Percentiles rank a stretch among this genome's conserved stretches.
phyloP scores from a whole-genome alignment of 1,140 invertebrate species.

The Cyclina sinensis region DNA sequence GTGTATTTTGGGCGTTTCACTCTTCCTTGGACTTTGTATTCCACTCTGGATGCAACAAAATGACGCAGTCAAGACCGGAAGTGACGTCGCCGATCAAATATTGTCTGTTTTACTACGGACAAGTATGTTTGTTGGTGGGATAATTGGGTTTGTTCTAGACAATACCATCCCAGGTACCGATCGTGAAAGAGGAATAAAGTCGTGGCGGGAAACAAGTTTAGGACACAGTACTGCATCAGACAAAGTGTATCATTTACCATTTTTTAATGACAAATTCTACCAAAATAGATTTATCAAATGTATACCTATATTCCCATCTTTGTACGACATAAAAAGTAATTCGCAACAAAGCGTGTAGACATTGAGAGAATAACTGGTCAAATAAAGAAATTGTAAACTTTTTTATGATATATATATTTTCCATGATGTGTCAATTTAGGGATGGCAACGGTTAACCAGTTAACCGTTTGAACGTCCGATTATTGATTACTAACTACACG shows the following conservation, averaged over 20 bases:
- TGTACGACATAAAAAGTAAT: neutral
- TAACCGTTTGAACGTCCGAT: too few species aligned
- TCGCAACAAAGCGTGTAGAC: too few species aligned
- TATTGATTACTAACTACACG: too few species aligned
- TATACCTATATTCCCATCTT: neutral
- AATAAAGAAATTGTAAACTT: too few species aligned
- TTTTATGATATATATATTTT: too few species aligned
- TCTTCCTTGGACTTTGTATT: constrained; percentile 93
- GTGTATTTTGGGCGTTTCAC: constrained; percentile 94
- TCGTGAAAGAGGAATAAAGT: constrained; percentile 1
- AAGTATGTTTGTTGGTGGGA: constrained; percentile 79
- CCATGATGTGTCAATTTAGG: too few species aligned
- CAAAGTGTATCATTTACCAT: neutral
- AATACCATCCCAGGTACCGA: constrained; percentile 78
- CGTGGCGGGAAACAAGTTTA: neutral
- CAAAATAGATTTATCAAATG: neutral
- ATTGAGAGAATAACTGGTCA: too few species aligned
- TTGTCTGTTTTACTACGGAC: constrained; percentile 73
- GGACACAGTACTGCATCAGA: neutral
- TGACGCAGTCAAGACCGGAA: constrained; percentile 83
- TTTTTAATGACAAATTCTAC: neutral
- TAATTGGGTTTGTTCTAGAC: constrained; percentile 76
- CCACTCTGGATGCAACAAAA: constrained; percentile 90
- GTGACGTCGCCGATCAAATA: constrained; percentile 72
- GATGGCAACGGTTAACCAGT: too few species aligned